Conservation (phyloP, 30 jellyfish, hydroid and myxozoan genomes). For the Nemopilema nomurai region DNA sequence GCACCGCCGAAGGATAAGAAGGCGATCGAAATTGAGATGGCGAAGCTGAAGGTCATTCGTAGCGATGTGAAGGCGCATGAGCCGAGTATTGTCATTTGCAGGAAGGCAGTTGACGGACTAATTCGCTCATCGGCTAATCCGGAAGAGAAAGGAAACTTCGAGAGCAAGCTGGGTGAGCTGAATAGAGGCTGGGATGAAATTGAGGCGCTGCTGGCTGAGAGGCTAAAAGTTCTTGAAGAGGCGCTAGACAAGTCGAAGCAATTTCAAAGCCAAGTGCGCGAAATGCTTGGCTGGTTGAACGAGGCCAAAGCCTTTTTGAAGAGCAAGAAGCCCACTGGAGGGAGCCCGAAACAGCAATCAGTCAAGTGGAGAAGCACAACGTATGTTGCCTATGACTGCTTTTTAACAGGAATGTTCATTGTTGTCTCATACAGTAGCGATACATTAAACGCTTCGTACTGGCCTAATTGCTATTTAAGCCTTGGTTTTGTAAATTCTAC, state of each 20-base stretch:
- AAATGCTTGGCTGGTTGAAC: conserved; percentile 87
- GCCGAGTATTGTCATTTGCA: conserved; percentile 84
- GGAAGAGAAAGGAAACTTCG: conserved; percentile 65
- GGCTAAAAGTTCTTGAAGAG: conserved; percentile 55
- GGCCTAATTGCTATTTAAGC: too few species aligned
- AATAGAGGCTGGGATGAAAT: conserved; percentile 80
- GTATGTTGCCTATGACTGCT: conserved; percentile 12
- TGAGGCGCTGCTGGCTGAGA: conserved; percentile 61
- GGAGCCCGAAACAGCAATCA: conserved; percentile 74
- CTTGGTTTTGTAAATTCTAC: too few species aligned
- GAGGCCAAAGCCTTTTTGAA: conserved; percentile 86
- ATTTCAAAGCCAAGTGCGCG: conserved; percentile 91
- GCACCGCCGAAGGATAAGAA: conserved; percentile 87
- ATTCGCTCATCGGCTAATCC: conserved; percentile 68
- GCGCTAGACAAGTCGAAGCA: conserved; percentile 89
- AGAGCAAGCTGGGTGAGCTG: conserved; percentile 53
- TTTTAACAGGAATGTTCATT: too few species aligned
- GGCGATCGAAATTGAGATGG: conserved; percentile 84
- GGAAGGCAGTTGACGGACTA: conserved; percentile 63
- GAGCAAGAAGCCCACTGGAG: conserved; percentile 90
- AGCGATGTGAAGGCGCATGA: conserved; percentile 89
- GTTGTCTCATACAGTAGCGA: too few species aligned
- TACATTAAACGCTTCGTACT: too few species aligned
- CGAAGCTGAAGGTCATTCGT: conserved; percentile 82
- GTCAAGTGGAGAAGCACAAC: conserved; percentile 86